Evolutionary conservation across 2,113 vertebrate species (phyloP), one percentile per base, ranked within the genome.

Genomic region (Natator depressus): DNA sequence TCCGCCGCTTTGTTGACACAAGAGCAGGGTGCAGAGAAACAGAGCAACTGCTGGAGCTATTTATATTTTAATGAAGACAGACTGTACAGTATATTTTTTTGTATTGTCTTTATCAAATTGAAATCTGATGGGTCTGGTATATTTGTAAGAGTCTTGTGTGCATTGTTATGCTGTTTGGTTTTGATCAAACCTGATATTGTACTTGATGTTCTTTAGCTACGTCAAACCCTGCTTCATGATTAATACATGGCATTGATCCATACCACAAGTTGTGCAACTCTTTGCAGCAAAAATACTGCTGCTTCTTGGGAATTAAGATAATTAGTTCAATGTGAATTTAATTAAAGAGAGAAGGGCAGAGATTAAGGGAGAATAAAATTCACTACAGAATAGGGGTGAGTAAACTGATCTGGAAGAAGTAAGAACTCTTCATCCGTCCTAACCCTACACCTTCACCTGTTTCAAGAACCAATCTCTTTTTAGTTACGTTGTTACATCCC

Each of bases 101-200:
- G 42, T 91, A 55, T 91, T 96, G 96, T 96, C 94, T 98, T 98
- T 98, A 98, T 98, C 97, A 82, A 38, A 80, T 87, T 93, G 95
- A 98, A 98, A 98, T 98, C 97, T 98, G 96, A 97, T 51, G 95
- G 97, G 95, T 96, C 92, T 94, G 95, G 94, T 97, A 65, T 98
- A 98, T 98, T 97, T 95, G 89, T 79, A 13, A 95, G 91, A 93
- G 96, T 88, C 85, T 97, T 98, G 98, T 98, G 97, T 98, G 97
- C 96, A 98, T 97, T 98, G 98, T 98, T 98, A 98, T 98, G 98
- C 97, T 98, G 80, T 97, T 98, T 98, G 98, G 95, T 98, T 98
- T 98, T 98, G 98, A 98, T 98, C 98, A 98, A 98, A 97, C 87
- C 54, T 97, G 97, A 97, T 94, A 98, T 98, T 98, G 98, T 98